Percentiles rank a stretch among this genome's conserved stretches.
Evolutionary conservation across 2,888 invertebrate genomes (phyloP).

Genomic region (Drosophila demipolita): DNA sequence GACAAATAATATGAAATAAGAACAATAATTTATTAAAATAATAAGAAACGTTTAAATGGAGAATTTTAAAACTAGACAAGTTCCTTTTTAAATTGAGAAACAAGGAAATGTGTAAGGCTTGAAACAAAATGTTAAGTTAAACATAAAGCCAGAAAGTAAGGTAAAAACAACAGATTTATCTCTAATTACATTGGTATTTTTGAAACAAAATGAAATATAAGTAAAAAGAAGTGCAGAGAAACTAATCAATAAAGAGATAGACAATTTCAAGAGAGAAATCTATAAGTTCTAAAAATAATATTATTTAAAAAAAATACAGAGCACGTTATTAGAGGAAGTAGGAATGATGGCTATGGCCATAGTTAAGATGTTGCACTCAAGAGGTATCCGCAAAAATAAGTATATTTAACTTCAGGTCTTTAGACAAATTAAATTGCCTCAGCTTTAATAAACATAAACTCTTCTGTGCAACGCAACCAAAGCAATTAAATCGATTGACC

Average conservation of each 20-base stretch:
- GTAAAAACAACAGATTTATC: neutral
- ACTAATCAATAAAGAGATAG: neutral
- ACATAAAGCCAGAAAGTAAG: neutral
- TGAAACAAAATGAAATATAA: neutral
- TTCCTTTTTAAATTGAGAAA: neutral
- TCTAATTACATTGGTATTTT: neutral
- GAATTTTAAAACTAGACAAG: neutral
- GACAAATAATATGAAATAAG: neutral
- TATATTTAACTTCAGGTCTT: neutral
- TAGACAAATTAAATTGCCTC: neutral
- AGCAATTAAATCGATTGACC: constrained; percentile 15
- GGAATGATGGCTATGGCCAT: constrained; percentile 29
- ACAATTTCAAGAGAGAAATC: neutral
- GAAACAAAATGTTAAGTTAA: neutral
- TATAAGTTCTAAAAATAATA: neutral
- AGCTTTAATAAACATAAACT: neutral
- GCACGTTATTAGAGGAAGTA: too few relatives aligned
- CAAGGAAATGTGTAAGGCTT: neutral
- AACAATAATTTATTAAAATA: neutral
- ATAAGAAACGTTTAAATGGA: neutral
- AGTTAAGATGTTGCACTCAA: constrained; percentile 14
- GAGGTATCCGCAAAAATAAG: neutral
- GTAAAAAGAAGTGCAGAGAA: neutral
- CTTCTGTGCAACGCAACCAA: neutral
- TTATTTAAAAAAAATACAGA: neutral